Evolutionary conservation across 2,113 vertebrate genomes (phyloP).

Genomic region (Nettapus auritus): DNA sequence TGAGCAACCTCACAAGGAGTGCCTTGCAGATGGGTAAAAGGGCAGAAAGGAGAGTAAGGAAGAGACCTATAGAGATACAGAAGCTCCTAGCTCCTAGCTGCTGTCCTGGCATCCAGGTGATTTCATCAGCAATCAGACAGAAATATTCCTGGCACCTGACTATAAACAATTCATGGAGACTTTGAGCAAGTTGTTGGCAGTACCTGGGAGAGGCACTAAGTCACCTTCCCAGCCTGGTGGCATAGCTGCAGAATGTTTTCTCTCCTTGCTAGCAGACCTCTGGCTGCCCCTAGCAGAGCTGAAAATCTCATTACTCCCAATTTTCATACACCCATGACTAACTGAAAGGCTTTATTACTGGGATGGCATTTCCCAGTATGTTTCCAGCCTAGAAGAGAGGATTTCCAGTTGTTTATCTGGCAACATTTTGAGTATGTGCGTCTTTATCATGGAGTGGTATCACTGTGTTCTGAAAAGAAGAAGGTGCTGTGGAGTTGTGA

Average conservation of each 20-base stretch:
- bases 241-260: not conserved
- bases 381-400: not conserved
- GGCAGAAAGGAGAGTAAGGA: not conserved
- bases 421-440: not conserved
- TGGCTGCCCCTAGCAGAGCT: not conserved
- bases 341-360: not conserved
- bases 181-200: not conserved
- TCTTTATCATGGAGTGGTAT: not conserved
- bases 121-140: not conserved
- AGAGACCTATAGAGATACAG: not conserved
- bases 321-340: not conserved
- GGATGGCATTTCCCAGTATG: not conserved
- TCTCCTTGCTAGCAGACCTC: not conserved
- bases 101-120: not conserved
- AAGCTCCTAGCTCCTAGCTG: not conserved
- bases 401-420: not conserved
- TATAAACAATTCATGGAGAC: not conserved
- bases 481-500: not conserved
- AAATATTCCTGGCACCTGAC: not conserved
- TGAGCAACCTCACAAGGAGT: not conserved
- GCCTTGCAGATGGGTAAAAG: not conserved
- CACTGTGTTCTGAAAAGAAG: not conserved
- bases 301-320: not conserved
- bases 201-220: not conserved
- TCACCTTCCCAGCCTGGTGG: not conserved